These are phyloP conservation scores for Porites australiensis DNA, from an alignment of 64 coral and sea anemone genomes.

Conservation along the genomic window DNA sequence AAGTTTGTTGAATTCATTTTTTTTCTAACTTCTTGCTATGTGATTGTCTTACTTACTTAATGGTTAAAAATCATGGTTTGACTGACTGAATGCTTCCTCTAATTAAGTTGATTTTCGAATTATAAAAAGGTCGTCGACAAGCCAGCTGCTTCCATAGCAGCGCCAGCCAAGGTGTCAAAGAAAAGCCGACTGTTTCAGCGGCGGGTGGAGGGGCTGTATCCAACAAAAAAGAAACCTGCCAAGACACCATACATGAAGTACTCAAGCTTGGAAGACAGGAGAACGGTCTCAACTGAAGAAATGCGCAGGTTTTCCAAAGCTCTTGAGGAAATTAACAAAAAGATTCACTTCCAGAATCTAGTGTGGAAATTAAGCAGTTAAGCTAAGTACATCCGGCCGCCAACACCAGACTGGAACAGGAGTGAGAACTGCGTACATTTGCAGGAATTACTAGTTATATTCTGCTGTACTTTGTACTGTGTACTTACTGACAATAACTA, in stretches of 20 bases:
- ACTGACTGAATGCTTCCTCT: background rate
- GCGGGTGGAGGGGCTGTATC: slow-evolving; percentile 3
- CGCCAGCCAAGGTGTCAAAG: background rate
- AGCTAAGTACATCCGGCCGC: background rate
- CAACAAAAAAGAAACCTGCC: background rate
- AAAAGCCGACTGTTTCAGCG: slow-evolving; percentile 11
- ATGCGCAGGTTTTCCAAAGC: slow-evolving; percentile 22
- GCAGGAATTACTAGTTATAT: too few relatives aligned
- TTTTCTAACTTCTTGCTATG: background rate
- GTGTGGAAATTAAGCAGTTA: slow-evolving; percentile 28
- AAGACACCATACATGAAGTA: slow-evolving; percentile 2
- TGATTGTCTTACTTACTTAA: background rate
- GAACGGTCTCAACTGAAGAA: slow-evolving; percentile 19
- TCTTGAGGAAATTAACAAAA: slow-evolving; percentile 42
- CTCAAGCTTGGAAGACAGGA: background rate
- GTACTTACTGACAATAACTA: too few relatives aligned
- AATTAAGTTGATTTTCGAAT: background rate
- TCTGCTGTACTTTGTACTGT: too few relatives aligned
- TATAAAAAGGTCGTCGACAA: background rate
- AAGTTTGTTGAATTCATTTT: too few relatives aligned
- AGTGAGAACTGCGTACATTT: background rate
- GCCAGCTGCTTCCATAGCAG: background rate
- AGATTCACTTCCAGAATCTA: slow-evolving; percentile 33
- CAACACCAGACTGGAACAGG: background rate
- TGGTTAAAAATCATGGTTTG: background rate